Percentiles rank a stretch among this genome's conserved stretches.
These are phyloP conservation scores for Notechis scutatus DNA, from an alignment of 2,113 vertebrate species.

Conservation along the genomic window DNA sequence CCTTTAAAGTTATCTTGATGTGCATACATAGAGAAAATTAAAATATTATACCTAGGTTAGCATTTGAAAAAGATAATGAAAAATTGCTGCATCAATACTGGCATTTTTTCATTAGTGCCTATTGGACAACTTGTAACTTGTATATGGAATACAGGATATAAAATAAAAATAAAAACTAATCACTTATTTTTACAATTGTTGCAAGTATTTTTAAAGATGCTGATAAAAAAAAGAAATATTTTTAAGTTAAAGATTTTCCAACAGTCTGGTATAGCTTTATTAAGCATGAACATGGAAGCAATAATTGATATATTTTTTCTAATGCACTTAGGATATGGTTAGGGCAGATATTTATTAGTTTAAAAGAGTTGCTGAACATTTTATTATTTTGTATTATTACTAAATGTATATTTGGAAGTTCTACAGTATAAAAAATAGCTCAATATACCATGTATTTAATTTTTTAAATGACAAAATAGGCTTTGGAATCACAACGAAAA, in stretches of 20 bases:
- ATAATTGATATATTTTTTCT: neutral
- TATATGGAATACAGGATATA: neutral
- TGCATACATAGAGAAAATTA: neutral
- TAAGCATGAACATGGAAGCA: neutral
- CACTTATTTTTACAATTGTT: neutral
- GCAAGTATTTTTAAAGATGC: neutral
- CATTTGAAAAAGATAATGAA: neutral
- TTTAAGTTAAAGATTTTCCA: neutral
- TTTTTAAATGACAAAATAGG: neutral
- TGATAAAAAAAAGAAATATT: neutral
- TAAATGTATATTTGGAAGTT: neutral
- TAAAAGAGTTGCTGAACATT: neutral
- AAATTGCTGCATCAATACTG: neutral
- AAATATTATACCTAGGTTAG: neutral
- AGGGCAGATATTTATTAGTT: neutral
- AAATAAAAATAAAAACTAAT: too few species aligned
- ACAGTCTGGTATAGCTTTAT: neutral
- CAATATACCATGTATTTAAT: neutral
- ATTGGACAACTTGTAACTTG: neutral
- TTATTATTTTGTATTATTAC: neutral
- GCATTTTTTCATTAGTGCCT: neutral
- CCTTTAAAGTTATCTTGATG: neutral
- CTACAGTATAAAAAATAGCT: neutral
- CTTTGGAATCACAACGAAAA: neutral
- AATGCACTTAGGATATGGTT: neutral